Conservation (phyloP, 2,888 invertebrate genomes). For the Habrosyne pyritoides region DNA sequence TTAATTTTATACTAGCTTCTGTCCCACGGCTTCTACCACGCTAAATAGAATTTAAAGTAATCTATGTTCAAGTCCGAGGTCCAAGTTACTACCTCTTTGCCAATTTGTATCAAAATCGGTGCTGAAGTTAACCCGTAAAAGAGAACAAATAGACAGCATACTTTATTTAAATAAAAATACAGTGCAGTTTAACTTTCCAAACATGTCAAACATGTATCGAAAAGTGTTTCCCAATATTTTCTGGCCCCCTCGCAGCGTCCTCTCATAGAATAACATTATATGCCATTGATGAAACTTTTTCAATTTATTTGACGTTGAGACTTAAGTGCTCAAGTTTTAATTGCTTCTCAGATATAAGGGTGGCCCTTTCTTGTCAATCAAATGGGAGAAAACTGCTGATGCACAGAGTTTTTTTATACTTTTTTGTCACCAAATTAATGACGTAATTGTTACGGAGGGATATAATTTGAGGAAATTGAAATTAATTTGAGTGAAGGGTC, state of each 20-base stretch:
- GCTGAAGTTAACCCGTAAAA: no score
- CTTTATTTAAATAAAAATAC: background rate
- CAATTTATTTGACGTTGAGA: conserved; percentile 44
- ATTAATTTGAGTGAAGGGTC: conserved; percentile 16
- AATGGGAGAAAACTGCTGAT: background rate
- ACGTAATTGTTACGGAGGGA: conserved; percentile 1
- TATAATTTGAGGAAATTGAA: conserved; percentile 2
- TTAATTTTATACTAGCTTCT: no score
- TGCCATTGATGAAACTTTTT: conserved; percentile 44
- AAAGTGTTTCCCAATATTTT: conserved; percentile 1
- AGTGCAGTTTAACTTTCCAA: background rate
- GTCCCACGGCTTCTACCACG: no score
- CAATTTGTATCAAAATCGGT: no score
- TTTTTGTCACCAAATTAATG: conserved; percentile 15
- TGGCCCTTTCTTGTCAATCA: background rate
- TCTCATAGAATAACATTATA: background rate
- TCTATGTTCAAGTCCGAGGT: no score
- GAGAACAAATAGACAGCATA: no score
- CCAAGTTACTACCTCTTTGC: no score
- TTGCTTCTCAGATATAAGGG: conserved; percentile 27
- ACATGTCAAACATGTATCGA: conserved; percentile 2
- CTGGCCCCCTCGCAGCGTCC: conserved; percentile 9
- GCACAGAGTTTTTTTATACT: conserved; percentile 18
- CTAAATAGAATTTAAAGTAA: no score
- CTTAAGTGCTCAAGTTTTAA: conserved; percentile 46